Evolutionary conservation across 2,888 invertebrate species (phyloP), one percentile per base, ranked within the genome.

Genomic region (Apamea monoglypha): DNA sequence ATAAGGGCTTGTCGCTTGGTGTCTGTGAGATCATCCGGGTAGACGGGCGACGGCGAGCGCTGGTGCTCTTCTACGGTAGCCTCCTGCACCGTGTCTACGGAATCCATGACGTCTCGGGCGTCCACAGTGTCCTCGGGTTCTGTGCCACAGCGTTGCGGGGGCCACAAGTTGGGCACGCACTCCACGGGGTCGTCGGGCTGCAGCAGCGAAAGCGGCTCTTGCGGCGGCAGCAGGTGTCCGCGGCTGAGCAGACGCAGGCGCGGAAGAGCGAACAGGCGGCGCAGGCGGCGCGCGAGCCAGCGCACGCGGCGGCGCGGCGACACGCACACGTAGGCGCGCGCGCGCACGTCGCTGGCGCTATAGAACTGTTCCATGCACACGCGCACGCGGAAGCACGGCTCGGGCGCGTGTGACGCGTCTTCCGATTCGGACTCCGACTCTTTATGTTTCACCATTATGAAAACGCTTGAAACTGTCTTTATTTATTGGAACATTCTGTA

Each of bases 211-310:
- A 96, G 93, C 73, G 94, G 92, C 91, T 96, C 96, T 74, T 83
- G 91, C 61, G 92, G 92, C 78, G 94, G 96, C 91, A 96, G 92
- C 90, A 95, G 88, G 85, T 93, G 93, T 0, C 94, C 95, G 77
- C 88, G 90, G 61, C 89, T 78, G 63, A 88, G 79, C 85, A 92
- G 89, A 63, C 76, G 29, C 93, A 87, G 70, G 87, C 53, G 91
- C 70, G 89, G 91, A 86, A 93, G 87, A 12, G 76, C 76, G 87
- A 94, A 93, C 78, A 92, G 88, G 32, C 85, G 90, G 72, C 91
- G 92, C 87, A 95, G 86, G 14, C 95, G 94, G 66, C 91, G 90
- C 80, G 85, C 89, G 89, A 95, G 91, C 93, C 93, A 93, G 70
- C 91, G 88, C 87, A 92, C 94, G 73, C 90, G 91, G 59, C 90